Evolutionary conservation across 2,797 vertebrate genomes (phyloP), one percentile per base, ranked within the genome.

Genomic region (Myotis planiceps): DNA sequence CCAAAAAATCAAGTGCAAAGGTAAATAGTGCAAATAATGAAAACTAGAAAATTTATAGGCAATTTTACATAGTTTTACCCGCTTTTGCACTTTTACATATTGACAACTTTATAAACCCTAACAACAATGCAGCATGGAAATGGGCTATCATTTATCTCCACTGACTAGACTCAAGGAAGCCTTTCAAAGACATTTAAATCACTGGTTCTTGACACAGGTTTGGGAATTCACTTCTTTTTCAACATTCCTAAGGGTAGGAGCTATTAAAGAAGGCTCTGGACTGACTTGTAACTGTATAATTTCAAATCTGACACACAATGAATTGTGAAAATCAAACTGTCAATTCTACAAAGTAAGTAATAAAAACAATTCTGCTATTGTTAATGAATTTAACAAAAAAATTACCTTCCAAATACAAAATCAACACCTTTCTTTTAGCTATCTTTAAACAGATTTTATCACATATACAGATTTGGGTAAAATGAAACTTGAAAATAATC

Each of bases 1-100:
- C 95, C 94, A 96, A 89, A 98, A 97, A 96, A 95, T 95, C 90
- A 97, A 98, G 97, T 97, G 96, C 97, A 98, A 97, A 97, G 97
- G 95, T 95, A 96, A 96, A 94, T 97, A 97, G 97, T 97, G 95
- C 97, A 98, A 97, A 97, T 94, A 96, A 97, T 96, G 90, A 96
- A 97, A 97, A 97, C 66, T 97, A 92, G 75, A 94, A 92, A 95
- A 86, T 85, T 95, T 96, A 96, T 91, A 98, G 96, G 94, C 95
- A 97, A 96, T 85, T 98, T 96, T 96, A 92, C 45, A 93, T 78
- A 92, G 69, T 94, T 93, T 97, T 92, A 96, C 89, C 94, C 96
- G 96, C 96, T 92, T 96, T 94, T 97, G 79, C 93, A 96, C 71
- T 96, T 97, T 92, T 84, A 95, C 42, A 94, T 49, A 97, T 13